These are phyloP conservation scores for Typhlichthys eigenmanni DNA, from an alignment of 2,797 vertebrate species.

Conservation along the genomic window DNA sequence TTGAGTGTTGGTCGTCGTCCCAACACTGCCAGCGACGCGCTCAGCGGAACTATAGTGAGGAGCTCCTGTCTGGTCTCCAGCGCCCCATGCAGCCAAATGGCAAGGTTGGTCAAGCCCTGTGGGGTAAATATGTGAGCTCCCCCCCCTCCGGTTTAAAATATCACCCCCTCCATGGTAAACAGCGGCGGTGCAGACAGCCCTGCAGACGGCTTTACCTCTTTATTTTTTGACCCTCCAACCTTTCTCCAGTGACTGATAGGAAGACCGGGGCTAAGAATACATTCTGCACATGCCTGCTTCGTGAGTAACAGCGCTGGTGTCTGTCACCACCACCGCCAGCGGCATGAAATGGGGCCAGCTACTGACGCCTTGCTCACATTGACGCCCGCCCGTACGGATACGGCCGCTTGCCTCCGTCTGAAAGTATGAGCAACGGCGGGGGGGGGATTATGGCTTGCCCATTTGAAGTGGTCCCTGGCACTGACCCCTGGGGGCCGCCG, in stretches of 20 bases:
- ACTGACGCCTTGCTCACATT: constrained; percentile 63
- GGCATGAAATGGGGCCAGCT: constrained; percentile 77
- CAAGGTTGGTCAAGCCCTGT: constrained; percentile 70
- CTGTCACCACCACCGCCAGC: constrained; percentile 63
- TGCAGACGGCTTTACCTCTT: constrained; percentile 84
- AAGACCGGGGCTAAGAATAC: constrained; percentile 84
- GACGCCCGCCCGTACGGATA: constrained; percentile 27
- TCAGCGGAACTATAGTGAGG: constrained; percentile 21
- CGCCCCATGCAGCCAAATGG: constrained; percentile 73
- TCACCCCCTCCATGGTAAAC: constrained; percentile 78
- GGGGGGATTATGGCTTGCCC: constrained; percentile 70
- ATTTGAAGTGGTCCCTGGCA: constrained; percentile 67
- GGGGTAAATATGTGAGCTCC: constrained; percentile 81
- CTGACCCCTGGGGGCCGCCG: constrained; percentile 45
- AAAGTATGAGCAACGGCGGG: constrained; percentile 68
- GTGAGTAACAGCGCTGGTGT: constrained; percentile 84
- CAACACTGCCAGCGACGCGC: constrained; percentile 23
- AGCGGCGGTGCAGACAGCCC: constrained; percentile 72
- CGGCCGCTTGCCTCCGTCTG: constrained; percentile 57
- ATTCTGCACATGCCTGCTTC: constrained; percentile 84
- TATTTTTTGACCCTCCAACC: constrained; percentile 90
- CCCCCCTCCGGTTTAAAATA: constrained; percentile 65
- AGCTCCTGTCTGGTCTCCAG: constrained; percentile 45
- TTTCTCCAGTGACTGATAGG: constrained; percentile 85
- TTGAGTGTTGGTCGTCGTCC: constrained; percentile 9